Evolutionary conservation across 2,797 vertebrate genomes (phyloP).

Genomic region (Eutrigla gurnardus): DNA sequence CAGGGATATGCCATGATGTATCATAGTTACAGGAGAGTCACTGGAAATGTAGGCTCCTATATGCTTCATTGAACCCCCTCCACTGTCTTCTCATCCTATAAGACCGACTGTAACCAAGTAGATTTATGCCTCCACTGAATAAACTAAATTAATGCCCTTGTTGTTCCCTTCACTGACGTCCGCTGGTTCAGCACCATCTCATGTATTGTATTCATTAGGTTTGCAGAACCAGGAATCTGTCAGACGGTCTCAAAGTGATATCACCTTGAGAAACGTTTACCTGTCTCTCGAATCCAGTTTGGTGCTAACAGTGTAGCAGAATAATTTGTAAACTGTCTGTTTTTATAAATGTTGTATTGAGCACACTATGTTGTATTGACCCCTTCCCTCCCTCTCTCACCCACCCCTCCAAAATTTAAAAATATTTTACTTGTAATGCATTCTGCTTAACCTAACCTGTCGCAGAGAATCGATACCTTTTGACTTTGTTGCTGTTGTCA

Average conservation of each 20-base stretch:
- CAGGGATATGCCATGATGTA: not conserved
- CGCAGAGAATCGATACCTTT: constrained; percentile 26
- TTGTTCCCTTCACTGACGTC: constrained; percentile 26
- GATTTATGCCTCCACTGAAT: constrained; percentile 12
- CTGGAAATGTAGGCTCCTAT: not conserved
- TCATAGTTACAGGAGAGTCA: not conserved
- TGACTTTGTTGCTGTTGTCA: constrained; percentile 18
- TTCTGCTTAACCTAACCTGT: not conserved
- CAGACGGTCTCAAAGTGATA: constrained; percentile 37
- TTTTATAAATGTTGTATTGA: not conserved
- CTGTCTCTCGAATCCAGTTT: constrained; percentile 25
- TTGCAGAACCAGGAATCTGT: constrained; percentile 10
- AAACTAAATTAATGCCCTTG: constrained; percentile 25
- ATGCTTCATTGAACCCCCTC: no score
- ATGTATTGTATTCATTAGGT: constrained; percentile 34
- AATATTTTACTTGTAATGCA: not conserved
- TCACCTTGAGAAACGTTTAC: constrained; percentile 38
- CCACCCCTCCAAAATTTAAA: no score
- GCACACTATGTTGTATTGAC: no score
- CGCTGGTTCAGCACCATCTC: constrained; percentile 45
- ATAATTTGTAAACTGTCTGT: constrained; percentile 19
- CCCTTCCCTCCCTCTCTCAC: no score
- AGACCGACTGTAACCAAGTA: constrained; percentile 9
- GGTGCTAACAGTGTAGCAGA: constrained; percentile 13
- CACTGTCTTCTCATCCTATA: constrained; percentile 1